Conservation (phyloP, 2,888 invertebrate species). For the Laothoe populi region DNA sequence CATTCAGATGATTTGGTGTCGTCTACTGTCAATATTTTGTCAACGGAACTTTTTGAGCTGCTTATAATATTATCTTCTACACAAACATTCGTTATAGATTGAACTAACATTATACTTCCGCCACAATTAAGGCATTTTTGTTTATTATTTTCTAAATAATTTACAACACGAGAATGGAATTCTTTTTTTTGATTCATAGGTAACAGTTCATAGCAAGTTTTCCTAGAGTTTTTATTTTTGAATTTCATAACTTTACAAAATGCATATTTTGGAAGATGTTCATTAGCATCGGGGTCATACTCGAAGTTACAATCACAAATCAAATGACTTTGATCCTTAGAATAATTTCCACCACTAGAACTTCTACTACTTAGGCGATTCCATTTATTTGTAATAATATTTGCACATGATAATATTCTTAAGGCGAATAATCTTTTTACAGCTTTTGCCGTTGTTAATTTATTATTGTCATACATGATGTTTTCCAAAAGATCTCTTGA, state of each 20-base stretch:
- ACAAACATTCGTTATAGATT: constrained; percentile 51
- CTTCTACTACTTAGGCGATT: constrained; percentile 40
- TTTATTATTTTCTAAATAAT: constrained; percentile 76
- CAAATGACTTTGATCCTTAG: constrained; percentile 46
- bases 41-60: constrained; percentile 1
- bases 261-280: constrained; percentile 80
- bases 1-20: not conserved
- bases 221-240: constrained; percentile 76
- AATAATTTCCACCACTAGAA: constrained; percentile 39
- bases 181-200: constrained; percentile 83
- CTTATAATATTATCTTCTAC: constrained; percentile 27
- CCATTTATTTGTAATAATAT: constrained; percentile 47
- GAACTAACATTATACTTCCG: constrained; percentile 66
- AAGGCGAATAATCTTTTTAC: constrained; percentile 83
- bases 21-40: constrained; percentile 7
- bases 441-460: constrained; percentile 76
- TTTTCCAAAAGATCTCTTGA: constrained; percentile 80
- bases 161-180: constrained; percentile 80
- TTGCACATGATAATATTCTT: constrained; percentile 83
- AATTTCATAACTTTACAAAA: constrained; percentile 85
- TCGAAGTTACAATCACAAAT: constrained; percentile 71
- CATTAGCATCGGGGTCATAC: constrained; percentile 57
- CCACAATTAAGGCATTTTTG: constrained; percentile 82
- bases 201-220: constrained; percentile 81
- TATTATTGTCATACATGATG: constrained; percentile 81